Evolutionary conservation across 2,113 vertebrate genomes (phyloP), one percentile per base, ranked within the genome.

Genomic region (Motacilla alba): DNA sequence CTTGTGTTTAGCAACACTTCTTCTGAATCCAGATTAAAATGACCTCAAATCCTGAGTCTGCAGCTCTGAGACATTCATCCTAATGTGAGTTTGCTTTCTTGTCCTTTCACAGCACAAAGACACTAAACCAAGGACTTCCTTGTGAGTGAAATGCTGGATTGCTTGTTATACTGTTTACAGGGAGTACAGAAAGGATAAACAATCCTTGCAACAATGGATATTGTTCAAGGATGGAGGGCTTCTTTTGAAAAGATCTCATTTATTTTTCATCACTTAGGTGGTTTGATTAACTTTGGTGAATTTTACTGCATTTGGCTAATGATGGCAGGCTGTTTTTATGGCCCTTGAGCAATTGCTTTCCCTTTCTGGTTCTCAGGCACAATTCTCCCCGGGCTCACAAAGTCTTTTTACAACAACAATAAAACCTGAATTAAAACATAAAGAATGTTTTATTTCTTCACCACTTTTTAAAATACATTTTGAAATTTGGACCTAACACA

Each of bases 241-340:
- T 80, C 83, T 94, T 94, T 86, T 74, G 85, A 94, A 95, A 94
- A 77, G 23, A 83, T 63, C 82, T 96, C 78, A 88, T 90, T 83
- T 88, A 94, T 95, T 97, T 97, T 94, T 94, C 93, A 96, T 95
- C 94, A 89, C 89, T 93, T 91, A 87, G 81, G 89, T 96, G 81
- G 80, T 82, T 96, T 95, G 94, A 95, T 96, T 95, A 95, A 96
- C 93, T 94, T 95, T 82, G 87, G 81, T 87, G 93, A 87, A 79
- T 95, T 96, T 95, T 96, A 97, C 93, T 94, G 94, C 91, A 68
- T 89, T 94, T 95, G 89, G 81, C 89, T 95, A 95, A 94, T 75
- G 91, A 94, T 33, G 69, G 93, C 94, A 93, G 89, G 87, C 94
- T 95, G 87, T 2, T 95, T 97, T 97, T 95, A 97, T 30, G 50